phyloP scores from a whole-genome alignment of 2,888 invertebrate species.

The Bibio marci region DNA sequence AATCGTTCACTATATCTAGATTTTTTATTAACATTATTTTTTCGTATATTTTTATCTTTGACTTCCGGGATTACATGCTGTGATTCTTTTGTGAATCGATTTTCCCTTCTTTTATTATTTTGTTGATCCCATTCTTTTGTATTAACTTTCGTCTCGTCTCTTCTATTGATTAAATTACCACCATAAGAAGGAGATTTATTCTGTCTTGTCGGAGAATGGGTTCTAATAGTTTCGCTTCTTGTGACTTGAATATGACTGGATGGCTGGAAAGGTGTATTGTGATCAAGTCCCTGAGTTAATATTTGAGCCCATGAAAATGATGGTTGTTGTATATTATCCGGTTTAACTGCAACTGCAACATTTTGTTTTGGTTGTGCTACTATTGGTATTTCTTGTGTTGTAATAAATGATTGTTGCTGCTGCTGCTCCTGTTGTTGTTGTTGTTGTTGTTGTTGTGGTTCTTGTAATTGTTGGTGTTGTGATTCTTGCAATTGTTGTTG shows the following conservation, averaged over 20 bases:
- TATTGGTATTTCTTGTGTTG: neutral
- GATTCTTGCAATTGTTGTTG: constrained; percentile 4
- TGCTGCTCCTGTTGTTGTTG: constrained; percentile 1
- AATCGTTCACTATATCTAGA: too few species aligned
- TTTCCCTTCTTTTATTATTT: constrained; percentile 5
- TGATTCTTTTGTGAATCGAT: constrained; percentile 3
- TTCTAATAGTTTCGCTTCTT: neutral
- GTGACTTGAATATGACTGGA: constrained; percentile 32
- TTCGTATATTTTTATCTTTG: neutral
- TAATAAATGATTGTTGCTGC: constrained; percentile 1
- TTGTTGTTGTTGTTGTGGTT: constrained; percentile 9
- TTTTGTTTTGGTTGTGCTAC: neutral
- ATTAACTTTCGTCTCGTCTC: constrained; percentile 13
- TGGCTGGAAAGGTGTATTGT: constrained; percentile 33
- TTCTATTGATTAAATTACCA: constrained; percentile 15
- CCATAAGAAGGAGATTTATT: constrained; percentile 20
- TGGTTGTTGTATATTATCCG: neutral
- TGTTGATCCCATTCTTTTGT: constrained; percentile 7
- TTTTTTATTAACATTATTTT: constrained; percentile 2
- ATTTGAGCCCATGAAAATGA: constrained; percentile 52
- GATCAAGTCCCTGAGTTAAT: constrained; percentile 43
- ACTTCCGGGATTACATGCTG: too few species aligned
- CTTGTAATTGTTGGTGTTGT: constrained; percentile 10
- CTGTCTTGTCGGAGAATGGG: neutral
- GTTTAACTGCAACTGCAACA: neutral